phyloP scores from a whole-genome alignment of 2,113 vertebrate genomes.

The Indri indri region DNA sequence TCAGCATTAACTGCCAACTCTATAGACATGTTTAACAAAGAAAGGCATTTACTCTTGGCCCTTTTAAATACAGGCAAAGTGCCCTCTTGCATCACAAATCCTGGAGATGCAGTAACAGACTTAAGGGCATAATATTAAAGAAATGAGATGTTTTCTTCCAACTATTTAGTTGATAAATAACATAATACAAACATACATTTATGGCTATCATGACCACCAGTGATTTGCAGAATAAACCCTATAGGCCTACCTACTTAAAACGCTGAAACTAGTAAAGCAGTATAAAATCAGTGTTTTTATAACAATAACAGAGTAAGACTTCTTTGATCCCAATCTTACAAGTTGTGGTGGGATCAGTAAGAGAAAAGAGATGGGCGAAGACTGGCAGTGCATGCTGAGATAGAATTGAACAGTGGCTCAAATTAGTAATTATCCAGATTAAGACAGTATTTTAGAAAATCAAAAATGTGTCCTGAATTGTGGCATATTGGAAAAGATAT shows the following conservation, averaged over 20 bases:
- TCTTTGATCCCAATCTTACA: background rate
- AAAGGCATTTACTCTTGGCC: constrained; percentile 73
- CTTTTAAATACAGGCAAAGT: constrained; percentile 77
- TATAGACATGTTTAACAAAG: constrained; percentile 81
- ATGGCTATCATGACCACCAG: constrained; percentile 67
- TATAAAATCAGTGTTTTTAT: background rate
- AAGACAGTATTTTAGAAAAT: background rate
- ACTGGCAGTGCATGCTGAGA: constrained; percentile 50
- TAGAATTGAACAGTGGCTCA: background rate
- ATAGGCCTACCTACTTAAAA: constrained; percentile 52
- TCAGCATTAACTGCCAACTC: constrained; percentile 81
- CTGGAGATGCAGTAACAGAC: constrained; percentile 77
- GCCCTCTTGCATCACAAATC: constrained; percentile 78
- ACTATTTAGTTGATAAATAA: constrained; percentile 67
- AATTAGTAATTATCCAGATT: background rate
- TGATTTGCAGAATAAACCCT: constrained; percentile 75
- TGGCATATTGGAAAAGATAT: background rate
- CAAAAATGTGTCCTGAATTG: background rate
- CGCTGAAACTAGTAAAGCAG: background rate
- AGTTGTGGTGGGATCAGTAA: background rate
- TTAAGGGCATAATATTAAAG: constrained; percentile 69
- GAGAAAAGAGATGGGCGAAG: background rate
- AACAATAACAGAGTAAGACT: background rate
- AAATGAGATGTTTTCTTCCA: constrained; percentile 70
- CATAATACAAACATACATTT: constrained; percentile 77